Conservation (phyloP, 2,113 vertebrate genomes). For the Cathartes aura region DNA sequence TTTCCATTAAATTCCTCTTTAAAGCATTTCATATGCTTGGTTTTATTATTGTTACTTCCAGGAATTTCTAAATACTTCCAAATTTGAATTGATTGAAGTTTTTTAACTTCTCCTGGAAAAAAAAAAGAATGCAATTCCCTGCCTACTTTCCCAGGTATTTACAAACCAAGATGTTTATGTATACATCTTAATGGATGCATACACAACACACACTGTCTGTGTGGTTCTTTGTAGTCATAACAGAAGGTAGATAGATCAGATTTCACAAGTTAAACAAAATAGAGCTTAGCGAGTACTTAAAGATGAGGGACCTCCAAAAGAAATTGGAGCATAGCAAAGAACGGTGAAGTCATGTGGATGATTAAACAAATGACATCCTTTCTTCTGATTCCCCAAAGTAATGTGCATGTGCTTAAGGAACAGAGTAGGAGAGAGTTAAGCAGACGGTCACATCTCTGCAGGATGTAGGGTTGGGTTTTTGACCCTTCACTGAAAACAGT, state of each 20-base stretch:
- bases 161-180: background rate
- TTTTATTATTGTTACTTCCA: slow-evolving; percentile 51
- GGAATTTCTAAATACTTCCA: slow-evolving; percentile 57
- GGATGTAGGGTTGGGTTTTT: background rate
- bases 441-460: background rate
- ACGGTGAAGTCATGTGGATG: background rate
- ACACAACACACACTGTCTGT: background rate
- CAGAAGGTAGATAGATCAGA: background rate
- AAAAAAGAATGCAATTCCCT: background rate
- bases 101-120: background rate
- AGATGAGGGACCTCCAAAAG: background rate
- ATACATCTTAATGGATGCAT: background rate
- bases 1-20: slow-evolving; percentile 37
- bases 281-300: background rate
- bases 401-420: background rate
- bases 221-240: background rate
- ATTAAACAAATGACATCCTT: background rate
- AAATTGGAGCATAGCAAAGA: background rate
- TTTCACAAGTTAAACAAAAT: slow-evolving; percentile 1
- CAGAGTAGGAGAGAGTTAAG: background rate
- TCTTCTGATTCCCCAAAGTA: background rate
- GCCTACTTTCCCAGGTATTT: background rate
- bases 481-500: background rate
- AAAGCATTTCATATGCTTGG: slow-evolving; percentile 37
- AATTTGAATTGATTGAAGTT: slow-evolving; percentile 27